phyloP scores from a whole-genome alignment of 1,140 invertebrate species.

The Bombus soroeensis region DNA sequence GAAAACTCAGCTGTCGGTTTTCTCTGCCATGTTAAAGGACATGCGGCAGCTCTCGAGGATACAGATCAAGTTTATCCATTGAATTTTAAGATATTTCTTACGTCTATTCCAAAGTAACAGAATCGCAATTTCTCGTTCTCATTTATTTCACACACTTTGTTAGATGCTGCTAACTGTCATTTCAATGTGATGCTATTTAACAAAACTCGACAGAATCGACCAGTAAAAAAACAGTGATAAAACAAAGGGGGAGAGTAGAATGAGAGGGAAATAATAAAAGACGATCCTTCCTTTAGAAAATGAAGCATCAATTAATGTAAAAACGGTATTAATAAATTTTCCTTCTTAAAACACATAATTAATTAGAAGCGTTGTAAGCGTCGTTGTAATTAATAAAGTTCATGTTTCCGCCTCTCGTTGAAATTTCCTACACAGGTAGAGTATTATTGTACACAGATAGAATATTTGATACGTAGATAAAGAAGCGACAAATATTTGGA shows the following conservation, averaged over 20 bases:
- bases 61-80: not conserved
- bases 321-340: not conserved
- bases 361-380: not conserved
- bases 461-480: not conserved
- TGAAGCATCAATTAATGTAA: not conserved
- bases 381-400: not conserved
- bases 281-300: not conserved
- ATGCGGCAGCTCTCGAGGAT: not conserved
- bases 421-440: not conserved
- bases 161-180: not conserved
- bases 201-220: not conserved
- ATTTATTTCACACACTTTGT: not conserved
- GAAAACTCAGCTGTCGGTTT: constrained; percentile 16
- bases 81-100: not conserved
- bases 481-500: not conserved
- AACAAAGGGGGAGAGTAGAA: not conserved
- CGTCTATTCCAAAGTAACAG: not conserved
- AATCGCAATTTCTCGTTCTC: not conserved
- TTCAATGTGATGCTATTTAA: not conserved
- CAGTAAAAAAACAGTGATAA: not conserved
- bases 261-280: no score
- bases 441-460: not conserved
- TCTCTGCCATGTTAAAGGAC: not conserved
- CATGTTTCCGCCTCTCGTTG: not conserved
- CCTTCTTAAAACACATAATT: not conserved